Evolutionary conservation across 2,888 invertebrate genomes (phyloP), one percentile per base, ranked within the genome.

Genomic region (Aleiodes testaceus): DNA sequence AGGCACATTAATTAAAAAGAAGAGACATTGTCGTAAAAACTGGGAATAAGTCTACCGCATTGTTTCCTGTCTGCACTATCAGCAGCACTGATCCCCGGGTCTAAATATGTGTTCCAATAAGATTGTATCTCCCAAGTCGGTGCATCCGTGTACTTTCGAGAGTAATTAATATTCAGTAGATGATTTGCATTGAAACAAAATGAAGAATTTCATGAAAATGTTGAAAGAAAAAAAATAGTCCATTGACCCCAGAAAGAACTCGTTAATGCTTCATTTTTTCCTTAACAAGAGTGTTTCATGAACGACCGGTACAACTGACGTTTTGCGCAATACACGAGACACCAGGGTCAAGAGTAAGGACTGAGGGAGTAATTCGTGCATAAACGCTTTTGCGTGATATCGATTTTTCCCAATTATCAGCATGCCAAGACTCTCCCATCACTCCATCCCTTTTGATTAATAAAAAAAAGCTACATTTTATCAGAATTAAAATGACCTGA

Each of bases 81-180:
- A 53, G 22, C 26, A 53, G 42, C 16, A 14, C 36, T 12, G 50
- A 36, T 69, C 50, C 47, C 63, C 14, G 14, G 50, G 61, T 64
- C 69, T 74, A 76, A 73, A 73, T 80, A 80, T 79, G 79, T 79
- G 78, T 81, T 80, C 77, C 77, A 74, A 68, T 72, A 65, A 79
- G 81, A 79, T 80, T 75, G 63, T 66, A 70, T 66, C 72, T 71
- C 65, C 53, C 49, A 44, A 42, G 61, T 66, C 36, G 73, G 74
- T 72, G 78, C 79, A 81, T 80, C 81, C 80, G 82, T 65, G 52
- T 66, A 61, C 53, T 67, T 26, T 14, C 71, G 69, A 72, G 36
- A 36, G 77, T 82, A 76, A 78, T 83, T 83, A 81, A 82, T 82
- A 83, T 83, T 81, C 83, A 83, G 69, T 44, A 36, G 78, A 82